Base-by-base conservation (phyloP, 2,888 invertebrate species). In the Leptinotarsa tumamoca region DNA sequence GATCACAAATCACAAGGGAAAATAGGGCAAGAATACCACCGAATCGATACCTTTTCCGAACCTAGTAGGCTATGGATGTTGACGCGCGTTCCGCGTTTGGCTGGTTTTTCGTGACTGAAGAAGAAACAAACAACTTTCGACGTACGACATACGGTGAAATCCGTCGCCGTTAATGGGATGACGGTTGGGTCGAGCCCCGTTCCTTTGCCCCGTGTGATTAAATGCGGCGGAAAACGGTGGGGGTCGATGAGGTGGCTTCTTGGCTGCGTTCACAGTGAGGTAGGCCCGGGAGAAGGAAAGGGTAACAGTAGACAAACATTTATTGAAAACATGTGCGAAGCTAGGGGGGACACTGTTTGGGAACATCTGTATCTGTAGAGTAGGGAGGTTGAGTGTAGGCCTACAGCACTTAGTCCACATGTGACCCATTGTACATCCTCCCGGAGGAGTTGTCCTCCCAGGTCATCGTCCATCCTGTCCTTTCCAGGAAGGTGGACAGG, bases 161-260 rank as follows among this genome's bases (percentile, higher is more conserved):
- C 50, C 23, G 54, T 50, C 23, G 51, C 68, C 68, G 68, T 68
- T 54, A 68, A 54, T 68, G 27, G 54, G 68, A 27, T 68, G 51
- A 27, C 23, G 51, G 51, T 68, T 68, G 23, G 68, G 54, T 52
- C 68, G 54, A 27, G 54, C 23, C 54, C 23, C 54, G 68, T 51
- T 51, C 18, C 23, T 15, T 67, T 68, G 54, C 68, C 54, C 68
- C 54, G 51, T 68, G 54, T n/a, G 54, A 68, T 51, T 51, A 68
- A 68, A 52, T 67, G 54, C 54, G 51, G 43, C 68, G 54, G 23
- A 66, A 51, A 50, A 51, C 67, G 51, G 54, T 23, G 54, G 51
- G 51, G 51, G 54, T 52, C 27, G 68, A 51, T 68, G 68, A 54
- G 68, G 54, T 68, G 51, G 54, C 68, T 68, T 68, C 54, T 68